Evolutionary conservation across 64 coral and sea anemone species (phyloP), one percentile per base, ranked within the genome.

Genomic region (Pachyseris speciosa): DNA sequence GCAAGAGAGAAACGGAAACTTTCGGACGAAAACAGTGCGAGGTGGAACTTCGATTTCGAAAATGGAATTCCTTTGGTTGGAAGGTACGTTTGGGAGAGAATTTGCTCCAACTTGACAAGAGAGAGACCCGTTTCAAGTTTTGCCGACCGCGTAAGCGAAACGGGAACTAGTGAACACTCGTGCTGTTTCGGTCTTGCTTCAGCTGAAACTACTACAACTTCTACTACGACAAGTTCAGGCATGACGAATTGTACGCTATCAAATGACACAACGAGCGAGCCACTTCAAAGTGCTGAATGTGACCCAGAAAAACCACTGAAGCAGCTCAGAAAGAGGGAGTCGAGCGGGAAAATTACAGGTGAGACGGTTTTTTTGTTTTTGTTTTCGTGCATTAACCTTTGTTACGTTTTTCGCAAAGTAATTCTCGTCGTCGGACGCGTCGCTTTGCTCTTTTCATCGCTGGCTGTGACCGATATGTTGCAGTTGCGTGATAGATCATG

Each of bases 31-130:
- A 61, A 59, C 31, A 73, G 39, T 63, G 74, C 30, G n/a, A 36
- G 8, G 42, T 94, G 92, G 92, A 94, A 94, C 76, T 94, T 94
- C 69, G 92, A 94, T 83, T 94, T 94, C 39, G 92, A 88, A n/a
- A 88, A 70, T 22, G 61, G 12, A 30, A 55, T 48, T 59, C 92
- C 92, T 24, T 87, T 88, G 45, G 47, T 81, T 40, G 92, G 92
- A 32, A 52, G 53, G 34, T 94, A 83, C 57, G 7, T 43, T 16
- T 94, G 92, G 92, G 50, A 83, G 4, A 94, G 75, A 88, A 11
- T 63, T 22, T 40, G 10, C 20, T 36, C 34, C 8, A 53, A 15
- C 9, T 38, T 39, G 32, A 38, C 20, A 1, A 61, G 34, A 24
- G 77, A 40, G 12, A 37, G 20, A 63, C 1, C 31, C 20, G 9